Conservation (phyloP, 2,888 invertebrate genomes). For the Agrilus mali region DNA sequence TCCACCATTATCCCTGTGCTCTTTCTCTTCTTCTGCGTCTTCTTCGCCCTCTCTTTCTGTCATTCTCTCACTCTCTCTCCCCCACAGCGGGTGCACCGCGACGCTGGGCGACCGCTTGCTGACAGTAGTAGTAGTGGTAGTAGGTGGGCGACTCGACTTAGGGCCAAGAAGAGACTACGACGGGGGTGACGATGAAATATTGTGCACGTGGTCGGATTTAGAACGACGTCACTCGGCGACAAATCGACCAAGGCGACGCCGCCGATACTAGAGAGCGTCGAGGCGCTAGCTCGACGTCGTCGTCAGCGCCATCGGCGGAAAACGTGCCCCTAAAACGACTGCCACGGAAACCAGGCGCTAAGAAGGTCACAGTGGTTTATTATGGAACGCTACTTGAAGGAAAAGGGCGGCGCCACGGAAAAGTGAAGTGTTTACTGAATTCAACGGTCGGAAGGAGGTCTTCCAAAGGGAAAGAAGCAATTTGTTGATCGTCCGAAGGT, state of each 20-base stretch:
- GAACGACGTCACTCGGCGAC: slow-evolving; percentile 53
- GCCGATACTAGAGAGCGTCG: slow-evolving; percentile 33
- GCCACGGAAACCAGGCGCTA: too few relatives aligned
- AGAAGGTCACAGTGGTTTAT: too few relatives aligned
- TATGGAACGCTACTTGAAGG: too few relatives aligned
- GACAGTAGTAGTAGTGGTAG: neutral
- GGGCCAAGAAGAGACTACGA: slow-evolving; percentile 19
- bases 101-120: too few relatives aligned
- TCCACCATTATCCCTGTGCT: slow-evolving; percentile 30
- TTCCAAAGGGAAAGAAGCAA: too few relatives aligned
- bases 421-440: too few relatives aligned
- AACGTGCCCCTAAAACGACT: slow-evolving; percentile 18
- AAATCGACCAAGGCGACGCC: slow-evolving; percentile 34
- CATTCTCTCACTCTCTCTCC: neutral
- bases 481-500: too few relatives aligned
- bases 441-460: too few relatives aligned
- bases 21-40: too few relatives aligned
- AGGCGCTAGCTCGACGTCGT: slow-evolving; percentile 27
- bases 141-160: slow-evolving; percentile 3
- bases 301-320: slow-evolving; percentile 28
- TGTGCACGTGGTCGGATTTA: slow-evolving; percentile 62
- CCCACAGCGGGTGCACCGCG: slow-evolving; percentile 6
- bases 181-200: slow-evolving; percentile 56
- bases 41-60: neutral
- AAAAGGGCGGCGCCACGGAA: too few relatives aligned